Base-by-base conservation (phyloP, 2,113 vertebrate species). In the Varanus komodoensis region DNA sequence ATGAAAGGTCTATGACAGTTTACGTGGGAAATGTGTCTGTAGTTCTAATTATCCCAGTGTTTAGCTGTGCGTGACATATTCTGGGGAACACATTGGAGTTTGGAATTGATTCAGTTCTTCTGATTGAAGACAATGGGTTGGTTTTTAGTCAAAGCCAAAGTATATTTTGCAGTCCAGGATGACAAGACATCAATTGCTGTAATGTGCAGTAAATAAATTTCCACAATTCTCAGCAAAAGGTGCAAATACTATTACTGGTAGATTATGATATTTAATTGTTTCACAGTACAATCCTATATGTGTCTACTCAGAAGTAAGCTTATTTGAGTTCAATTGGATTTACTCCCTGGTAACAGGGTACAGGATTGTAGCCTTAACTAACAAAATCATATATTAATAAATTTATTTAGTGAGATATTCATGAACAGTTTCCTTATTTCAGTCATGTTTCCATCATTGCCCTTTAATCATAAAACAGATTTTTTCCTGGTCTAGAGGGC, bases 61-160 rank as follows among this genome's bases (percentile, higher is more conserved):
- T 82, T 83, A 87, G 54, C 61, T 83, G 71, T 87, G 86, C 71
- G 6, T 91, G 90, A 84, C 80, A 84, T 75, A 87, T 61, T 57
- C 48, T 79, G 81, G 38, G 48, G 27, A 88, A 61, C 82, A 84
- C 82, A 78, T 64, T 14, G 12, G 44, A 77, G 48, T 68, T 68
- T 84, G 81, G 90, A 91, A 27, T 44, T n/a, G 44, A 82, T 88
- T 91, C 90, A 88, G 71, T 78, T 84, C 73, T n/a, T 75, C 81
- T 78, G 6, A n/a, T 1, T 78, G 73, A 84, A 88, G n/a, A 84
- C 81, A 91, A 79, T 88, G n/a, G 81, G 29, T 25, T 87, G 61
- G 14, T 48, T 80, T 75, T 83, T 25, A 17, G 57, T 78, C 86
- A 78, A 83, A 87, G 38, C 48, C 79, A 83, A 75, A 64, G 79